Conservation (phyloP, 2,888 invertebrate genomes). For the Macropis europaea region DNA sequence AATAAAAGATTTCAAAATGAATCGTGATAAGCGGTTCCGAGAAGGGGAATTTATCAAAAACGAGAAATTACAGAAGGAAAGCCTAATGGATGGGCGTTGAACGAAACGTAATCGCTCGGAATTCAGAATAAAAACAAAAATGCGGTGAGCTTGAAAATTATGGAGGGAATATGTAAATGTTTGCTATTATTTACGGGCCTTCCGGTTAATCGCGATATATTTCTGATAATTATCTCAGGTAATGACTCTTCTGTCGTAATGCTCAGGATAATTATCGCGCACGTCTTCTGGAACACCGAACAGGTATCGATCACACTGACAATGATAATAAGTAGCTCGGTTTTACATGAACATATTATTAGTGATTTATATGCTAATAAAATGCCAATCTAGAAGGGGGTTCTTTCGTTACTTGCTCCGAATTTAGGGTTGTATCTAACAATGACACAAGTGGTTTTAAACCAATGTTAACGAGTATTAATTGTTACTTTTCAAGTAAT, state of each 20-base stretch:
- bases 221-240: constrained; percentile 6
- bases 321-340: constrained; percentile 1
- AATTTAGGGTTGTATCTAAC: too few species aligned
- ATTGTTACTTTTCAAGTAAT: too few species aligned
- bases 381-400: constrained; percentile 16
- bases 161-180: constrained; percentile 1
- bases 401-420: too few species aligned
- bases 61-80: constrained; percentile 7
- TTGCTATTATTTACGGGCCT: neutral
- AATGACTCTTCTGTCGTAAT: constrained; percentile 1
- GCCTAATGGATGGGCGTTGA: neutral
- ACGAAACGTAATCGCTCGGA: neutral
- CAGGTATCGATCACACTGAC: constrained; percentile 1
- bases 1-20: neutral
- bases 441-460: too few species aligned
- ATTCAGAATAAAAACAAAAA: neutral
- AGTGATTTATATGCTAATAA: constrained; percentile 40
- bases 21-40: constrained; percentile 6
- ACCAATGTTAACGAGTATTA: too few species aligned
- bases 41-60: neutral
- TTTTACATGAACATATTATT: constrained; percentile 14
- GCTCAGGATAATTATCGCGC: constrained; percentile 13
- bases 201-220: constrained; percentile 10
- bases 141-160: constrained; percentile 1
- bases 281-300: neutral